Percentiles rank a stretch among this genome's conserved stretches.
Evolutionary conservation across 2,888 invertebrate genomes (phyloP).

Genomic region (Eristalinus aeneus): DNA sequence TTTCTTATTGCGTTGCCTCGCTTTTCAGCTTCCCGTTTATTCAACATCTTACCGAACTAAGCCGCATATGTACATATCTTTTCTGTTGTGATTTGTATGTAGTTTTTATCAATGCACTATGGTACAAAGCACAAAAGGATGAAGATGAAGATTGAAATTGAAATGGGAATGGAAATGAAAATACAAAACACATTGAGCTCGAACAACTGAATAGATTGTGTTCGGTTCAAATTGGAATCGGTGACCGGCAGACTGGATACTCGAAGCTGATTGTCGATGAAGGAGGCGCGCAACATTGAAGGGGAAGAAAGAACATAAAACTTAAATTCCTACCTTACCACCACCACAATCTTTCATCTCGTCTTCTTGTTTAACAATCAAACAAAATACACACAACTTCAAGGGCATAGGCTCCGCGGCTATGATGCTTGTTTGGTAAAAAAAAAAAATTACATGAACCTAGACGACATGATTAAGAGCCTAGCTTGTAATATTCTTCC

Average conservation of each 20-base stretch:
- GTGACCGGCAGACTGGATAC: not conserved
- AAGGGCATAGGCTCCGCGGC: not conserved
- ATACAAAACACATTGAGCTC: slow-evolving; percentile 5
- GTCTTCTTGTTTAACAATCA: slow-evolving; percentile 24
- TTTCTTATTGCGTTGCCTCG: slow-evolving; percentile 7
- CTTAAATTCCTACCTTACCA: slow-evolving; percentile 58
- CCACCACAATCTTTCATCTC: not conserved
- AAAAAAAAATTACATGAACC: not conserved
- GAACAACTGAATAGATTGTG: slow-evolving; percentile 25
- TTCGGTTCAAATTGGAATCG: slow-evolving; percentile 50
- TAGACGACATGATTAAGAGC: slow-evolving; percentile 11
- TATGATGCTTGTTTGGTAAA: not conserved
- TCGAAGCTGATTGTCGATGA: slow-evolving; percentile 8
- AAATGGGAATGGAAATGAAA: slow-evolving; percentile 25
- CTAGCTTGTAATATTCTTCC: not conserved
- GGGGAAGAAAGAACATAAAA: slow-evolving; percentile 58
- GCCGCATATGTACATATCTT: not conserved
- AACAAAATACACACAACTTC: not conserved
- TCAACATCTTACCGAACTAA: not conserved
- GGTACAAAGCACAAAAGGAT: slow-evolving; percentile 41
- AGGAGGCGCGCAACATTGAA: slow-evolving; percentile 17
- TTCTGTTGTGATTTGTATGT: slow-evolving; percentile 6
- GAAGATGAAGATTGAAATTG: slow-evolving; percentile 31
- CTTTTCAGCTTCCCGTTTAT: not conserved
- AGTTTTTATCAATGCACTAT: slow-evolving; percentile 62